These are phyloP conservation scores for Rhagophthalmus giganteus DNA, from an alignment of 2,888 invertebrate genomes.

Conservation along the genomic window DNA sequence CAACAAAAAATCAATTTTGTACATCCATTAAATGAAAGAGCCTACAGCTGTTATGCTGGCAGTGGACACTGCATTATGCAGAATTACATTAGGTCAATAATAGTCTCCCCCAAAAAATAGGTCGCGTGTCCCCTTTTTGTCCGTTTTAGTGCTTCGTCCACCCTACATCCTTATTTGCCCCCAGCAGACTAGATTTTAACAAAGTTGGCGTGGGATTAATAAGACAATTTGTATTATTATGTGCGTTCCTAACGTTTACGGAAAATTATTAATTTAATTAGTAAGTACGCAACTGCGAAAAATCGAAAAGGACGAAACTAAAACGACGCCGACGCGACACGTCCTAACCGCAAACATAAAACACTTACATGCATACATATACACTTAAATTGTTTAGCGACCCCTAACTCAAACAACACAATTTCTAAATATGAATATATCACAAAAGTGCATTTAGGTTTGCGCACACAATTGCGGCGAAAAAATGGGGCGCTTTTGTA, in stretches of 20 bases:
- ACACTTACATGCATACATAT: no score
- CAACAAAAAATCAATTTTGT: no score
- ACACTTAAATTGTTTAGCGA: no score
- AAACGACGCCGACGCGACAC: no score
- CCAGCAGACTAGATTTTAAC: constrained; percentile 37
- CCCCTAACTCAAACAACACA: constrained; percentile 20
- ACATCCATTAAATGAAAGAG: constrained; percentile 37
- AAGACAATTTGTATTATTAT: no score
- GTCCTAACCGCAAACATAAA: no score
- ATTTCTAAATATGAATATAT: constrained; percentile 33
- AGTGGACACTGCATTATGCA: constrained; percentile 51
- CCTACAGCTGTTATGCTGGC: constrained; percentile 39
- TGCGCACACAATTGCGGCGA: constrained; percentile 48
- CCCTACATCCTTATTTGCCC: constrained; percentile 47
- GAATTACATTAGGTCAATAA: constrained; percentile 48
- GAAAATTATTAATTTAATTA: no score
- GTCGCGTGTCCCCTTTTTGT: constrained; percentile 56
- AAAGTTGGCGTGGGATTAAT: constrained; percentile 2
- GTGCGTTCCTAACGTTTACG: no score
- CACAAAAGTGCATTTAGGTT: constrained; percentile 46
- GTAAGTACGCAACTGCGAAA: no score
- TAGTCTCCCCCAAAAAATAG: constrained; percentile 47
- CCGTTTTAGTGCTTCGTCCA: constrained; percentile 51
- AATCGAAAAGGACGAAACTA: no score
- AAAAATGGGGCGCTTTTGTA: constrained; percentile 50